These are phyloP conservation scores for Acholoe squamosa DNA, from an alignment of 2,888 invertebrate species.

Conservation along the genomic window DNA sequence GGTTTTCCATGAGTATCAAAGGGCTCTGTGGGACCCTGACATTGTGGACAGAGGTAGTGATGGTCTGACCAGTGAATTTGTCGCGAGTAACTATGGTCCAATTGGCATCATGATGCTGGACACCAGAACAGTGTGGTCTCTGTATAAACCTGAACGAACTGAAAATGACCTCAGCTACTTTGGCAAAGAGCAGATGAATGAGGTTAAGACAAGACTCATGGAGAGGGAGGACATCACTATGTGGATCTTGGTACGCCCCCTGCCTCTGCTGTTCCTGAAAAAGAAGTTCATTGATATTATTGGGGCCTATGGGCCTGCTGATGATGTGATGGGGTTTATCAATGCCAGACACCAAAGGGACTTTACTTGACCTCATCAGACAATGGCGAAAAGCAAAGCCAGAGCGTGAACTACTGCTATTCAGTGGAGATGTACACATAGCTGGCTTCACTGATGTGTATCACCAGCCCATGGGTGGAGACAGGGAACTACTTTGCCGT, in stretches of 20 bases:
- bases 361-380: background rate
- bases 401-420: background rate
- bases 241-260: conserved; percentile 11
- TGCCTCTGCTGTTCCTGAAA: conserved; percentile 60
- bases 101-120: conserved; percentile 51
- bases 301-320: background rate
- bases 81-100: background rate
- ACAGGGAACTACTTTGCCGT: conserved; percentile 24
- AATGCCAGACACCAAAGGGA: conserved; percentile 35
- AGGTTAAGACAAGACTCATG: background rate
- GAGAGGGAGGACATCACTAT: background rate
- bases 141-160: background rate
- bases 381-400: conserved; percentile 4
- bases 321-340: conserved; percentile 45
- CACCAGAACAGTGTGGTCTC: conserved; percentile 6
- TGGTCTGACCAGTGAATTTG: conserved; percentile 38
- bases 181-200: conserved; percentile 12
- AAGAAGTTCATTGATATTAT: conserved; percentile 23
- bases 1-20: conserved; percentile 60
- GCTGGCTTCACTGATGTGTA: conserved; percentile 62
- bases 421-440: conserved; percentile 57
- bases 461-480: background rate
- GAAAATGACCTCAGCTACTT: conserved; percentile 46
- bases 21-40: conserved; percentile 62
- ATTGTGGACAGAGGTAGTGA: background rate